Base-by-base conservation (phyloP, 2,113 vertebrate species). In the Noctilio leporinus region DNA sequence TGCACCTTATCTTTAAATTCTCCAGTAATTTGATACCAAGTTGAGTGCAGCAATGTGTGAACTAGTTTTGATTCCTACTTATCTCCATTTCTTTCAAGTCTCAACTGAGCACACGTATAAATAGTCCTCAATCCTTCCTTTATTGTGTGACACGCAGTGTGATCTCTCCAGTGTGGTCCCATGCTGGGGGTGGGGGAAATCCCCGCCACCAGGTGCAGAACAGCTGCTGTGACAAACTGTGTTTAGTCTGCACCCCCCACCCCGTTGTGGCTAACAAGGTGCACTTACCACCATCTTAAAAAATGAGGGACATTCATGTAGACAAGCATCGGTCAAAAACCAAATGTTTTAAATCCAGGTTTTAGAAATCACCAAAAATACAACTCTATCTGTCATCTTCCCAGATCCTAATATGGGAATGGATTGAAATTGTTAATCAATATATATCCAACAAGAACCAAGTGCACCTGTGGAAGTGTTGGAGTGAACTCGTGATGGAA, bases 111-210 rank as follows among this genome's bases (percentile, higher is more conserved):
- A 10, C 33, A 24, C 5, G 19, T 17, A 15, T 0, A 9, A 6
- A 7, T 1, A 7, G 5, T 40, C 28, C 59, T 49, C 12, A 38
- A 7, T 35, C 24, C 33, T 51, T 73, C 47, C 22, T 28, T 45
- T 40, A 40, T 16, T 1, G 5, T 24, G 47, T n/a, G 64, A 59
- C 40, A 4, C 51, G 73, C 16, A 16, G 10, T 9, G 5, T 40
- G 49, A 17, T 38, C 38, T 70, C 67, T 26, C 11, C 0, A 1
- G 28, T 0, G 0, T 20, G 62, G 15, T 9, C 10, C n/a, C 16
- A 12, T 3, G 2, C 24, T 10, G 22, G 9, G 16, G 0, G 17
- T 62, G 40, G 19, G 0, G 2, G 8, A 69, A 83, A n/a, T 22
- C 24, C 87, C 33, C 49, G 43, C 20, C 35, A 7, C 30, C 17